Conservation (phyloP, 2,797 vertebrate genomes). For the Acipenser ruthenus region DNA sequence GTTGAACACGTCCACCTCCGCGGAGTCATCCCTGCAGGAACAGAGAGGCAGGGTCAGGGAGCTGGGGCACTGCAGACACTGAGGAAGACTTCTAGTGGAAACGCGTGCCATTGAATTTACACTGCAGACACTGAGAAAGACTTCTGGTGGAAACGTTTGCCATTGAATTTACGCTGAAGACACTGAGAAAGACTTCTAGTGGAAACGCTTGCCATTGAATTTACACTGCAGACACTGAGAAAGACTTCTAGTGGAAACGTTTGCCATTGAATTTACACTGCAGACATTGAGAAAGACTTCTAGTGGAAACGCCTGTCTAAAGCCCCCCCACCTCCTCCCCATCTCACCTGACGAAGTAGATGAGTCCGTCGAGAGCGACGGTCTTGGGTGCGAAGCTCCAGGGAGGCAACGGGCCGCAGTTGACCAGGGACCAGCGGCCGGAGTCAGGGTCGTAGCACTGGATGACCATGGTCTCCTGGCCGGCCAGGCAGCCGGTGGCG, state of each 20-base stretch:
- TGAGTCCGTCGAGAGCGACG: conserved; percentile 80
- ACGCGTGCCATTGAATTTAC: no score
- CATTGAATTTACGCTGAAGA: no score
- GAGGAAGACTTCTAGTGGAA: neutral
- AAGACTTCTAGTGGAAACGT: no score
- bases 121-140: no score
- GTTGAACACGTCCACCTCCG: conserved; percentile 89
- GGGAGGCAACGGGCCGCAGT: conserved; percentile 78
- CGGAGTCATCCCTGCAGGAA: conserved; percentile 77
- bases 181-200: no score
- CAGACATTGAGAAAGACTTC: neutral
- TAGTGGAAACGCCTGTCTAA: no score
- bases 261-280: neutral
- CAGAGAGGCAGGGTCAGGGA: neutral
- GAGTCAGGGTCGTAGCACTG: conserved; percentile 76
- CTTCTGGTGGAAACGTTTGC: no score
- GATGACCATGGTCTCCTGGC: conserved; percentile 87
- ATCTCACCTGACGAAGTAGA: conserved; percentile 87
- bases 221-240: no score
- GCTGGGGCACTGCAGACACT: neutral
- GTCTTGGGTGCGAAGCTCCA: conserved; percentile 96
- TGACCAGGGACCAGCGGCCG: conserved; percentile 79
- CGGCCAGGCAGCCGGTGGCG: conserved; percentile 81
- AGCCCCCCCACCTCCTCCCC: no score
- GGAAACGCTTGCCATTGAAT: no score